These are phyloP conservation scores for Phrynocephalus forsythii DNA, from an alignment of 2,797 vertebrate genomes.

Conservation along the genomic window DNA sequence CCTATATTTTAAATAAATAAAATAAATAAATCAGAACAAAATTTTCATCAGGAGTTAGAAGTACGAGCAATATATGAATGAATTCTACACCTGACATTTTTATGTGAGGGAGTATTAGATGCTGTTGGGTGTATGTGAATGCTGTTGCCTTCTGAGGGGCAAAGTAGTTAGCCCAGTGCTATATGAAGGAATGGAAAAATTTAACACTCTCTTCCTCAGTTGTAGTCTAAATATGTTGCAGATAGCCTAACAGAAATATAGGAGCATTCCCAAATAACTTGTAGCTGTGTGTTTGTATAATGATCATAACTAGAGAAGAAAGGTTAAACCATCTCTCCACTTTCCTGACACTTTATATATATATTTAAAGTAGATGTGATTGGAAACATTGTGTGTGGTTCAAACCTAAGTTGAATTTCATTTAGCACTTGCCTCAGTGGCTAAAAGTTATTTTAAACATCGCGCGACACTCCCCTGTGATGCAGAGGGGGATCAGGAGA, in stretches of 20 bases:
- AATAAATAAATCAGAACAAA: no score
- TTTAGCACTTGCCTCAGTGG: background rate
- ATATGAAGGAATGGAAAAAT: background rate
- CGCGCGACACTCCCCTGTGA: no score
- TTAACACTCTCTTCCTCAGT: background rate
- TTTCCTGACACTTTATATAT: no score
- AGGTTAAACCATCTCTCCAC: no score
- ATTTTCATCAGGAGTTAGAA: no score
- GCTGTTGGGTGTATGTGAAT: background rate
- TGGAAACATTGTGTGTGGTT: no score
- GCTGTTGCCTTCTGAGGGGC: background rate
- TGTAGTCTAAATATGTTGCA: background rate
- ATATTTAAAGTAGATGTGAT: no score
- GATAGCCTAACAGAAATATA: background rate
- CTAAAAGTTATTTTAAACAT: no score
- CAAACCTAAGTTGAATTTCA: background rate
- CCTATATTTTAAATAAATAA: no score
- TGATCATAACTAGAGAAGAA: background rate
- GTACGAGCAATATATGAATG: no score
- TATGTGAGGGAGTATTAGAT: background rate
- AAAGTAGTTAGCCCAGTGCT: background rate
- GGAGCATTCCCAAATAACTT: background rate
- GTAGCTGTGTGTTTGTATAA: background rate
- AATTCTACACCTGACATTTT: background rate
- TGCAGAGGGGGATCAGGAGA: no score